Percentiles rank a stretch among this genome's conserved stretches.
Conservation (phyloP, 1,140 invertebrate species). For the Lucilia sericata region DNA sequence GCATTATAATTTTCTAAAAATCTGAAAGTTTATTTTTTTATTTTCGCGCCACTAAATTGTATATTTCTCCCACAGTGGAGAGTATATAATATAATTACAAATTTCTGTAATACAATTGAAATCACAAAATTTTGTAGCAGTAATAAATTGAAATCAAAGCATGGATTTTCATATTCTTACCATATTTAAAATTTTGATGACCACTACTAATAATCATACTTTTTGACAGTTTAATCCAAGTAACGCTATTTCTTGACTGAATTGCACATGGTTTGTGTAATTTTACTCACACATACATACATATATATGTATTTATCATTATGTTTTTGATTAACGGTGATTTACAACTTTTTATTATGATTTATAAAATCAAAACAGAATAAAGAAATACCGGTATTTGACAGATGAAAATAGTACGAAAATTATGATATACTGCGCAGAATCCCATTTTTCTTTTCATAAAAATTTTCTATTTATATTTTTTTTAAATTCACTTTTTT, state of each 20-base stretch:
- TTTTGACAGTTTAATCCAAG: slow-evolving; percentile 20
- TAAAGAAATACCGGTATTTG: slow-evolving; percentile 39
- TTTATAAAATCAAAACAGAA: slow-evolving; percentile 28
- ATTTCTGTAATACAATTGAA: too few species aligned
- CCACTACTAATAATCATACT: too few species aligned
- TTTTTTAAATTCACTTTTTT: not conserved
- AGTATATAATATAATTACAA: too few species aligned
- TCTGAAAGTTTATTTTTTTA: too few species aligned
- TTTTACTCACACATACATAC: too few species aligned
- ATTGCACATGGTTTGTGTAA: too few species aligned
- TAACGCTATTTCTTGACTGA: not conserved
- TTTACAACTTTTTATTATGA: slow-evolving; percentile 44
- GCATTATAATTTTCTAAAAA: too few species aligned
- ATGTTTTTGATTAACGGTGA: not conserved
- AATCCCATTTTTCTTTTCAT: slow-evolving; percentile 3
- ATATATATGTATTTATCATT: too few species aligned
- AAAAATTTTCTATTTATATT: slow-evolving; percentile 6
- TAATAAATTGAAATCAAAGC: too few species aligned
- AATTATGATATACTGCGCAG: not conserved
- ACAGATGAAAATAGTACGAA: not conserved
- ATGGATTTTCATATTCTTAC: not conserved
- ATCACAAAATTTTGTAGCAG: too few species aligned
- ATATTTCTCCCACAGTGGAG: too few species aligned
- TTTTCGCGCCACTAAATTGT: too few species aligned
- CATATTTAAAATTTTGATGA: not conserved